These are phyloP conservation scores for Matsumyia berberina DNA, from an alignment of 2,888 invertebrate species.

Conservation along the genomic window DNA sequence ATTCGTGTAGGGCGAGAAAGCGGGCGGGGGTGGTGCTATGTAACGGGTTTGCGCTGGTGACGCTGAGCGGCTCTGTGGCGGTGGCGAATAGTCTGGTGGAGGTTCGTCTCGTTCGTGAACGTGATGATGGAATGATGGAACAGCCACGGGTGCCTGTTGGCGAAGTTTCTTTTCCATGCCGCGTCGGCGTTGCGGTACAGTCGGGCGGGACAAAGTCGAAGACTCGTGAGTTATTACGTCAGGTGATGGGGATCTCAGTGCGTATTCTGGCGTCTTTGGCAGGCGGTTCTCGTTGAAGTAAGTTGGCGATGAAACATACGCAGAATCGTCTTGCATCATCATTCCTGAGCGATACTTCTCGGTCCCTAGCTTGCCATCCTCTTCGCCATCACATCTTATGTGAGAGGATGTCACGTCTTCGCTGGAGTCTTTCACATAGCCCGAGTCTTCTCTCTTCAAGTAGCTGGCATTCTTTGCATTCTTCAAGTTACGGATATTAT, in stretches of 20 bases:
- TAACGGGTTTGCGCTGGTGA: constrained; percentile 81
- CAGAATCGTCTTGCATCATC: constrained; percentile 86
- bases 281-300: constrained; percentile 86
- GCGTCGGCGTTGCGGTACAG: constrained; percentile 88
- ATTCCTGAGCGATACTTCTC: constrained; percentile 84
- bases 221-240: constrained; percentile 43
- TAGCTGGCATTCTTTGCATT: constrained; percentile 76
- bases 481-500: constrained; percentile 77
- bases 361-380: constrained; percentile 79
- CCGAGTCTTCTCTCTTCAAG: constrained; percentile 79
- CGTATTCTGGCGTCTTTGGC: constrained; percentile 81
- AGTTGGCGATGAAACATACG: constrained; percentile 86
- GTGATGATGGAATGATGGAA: constrained; percentile 82
- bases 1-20: constrained; percentile 59
- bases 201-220: constrained; percentile 84
- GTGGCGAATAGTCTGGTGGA: constrained; percentile 90
- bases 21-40: constrained; percentile 79
- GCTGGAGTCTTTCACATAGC: constrained; percentile 79
- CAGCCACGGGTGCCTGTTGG: constrained; percentile 79
- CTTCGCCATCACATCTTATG: constrained; percentile 84
- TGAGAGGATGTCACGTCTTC: constrained; percentile 83
- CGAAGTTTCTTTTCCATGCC: constrained; percentile 86
- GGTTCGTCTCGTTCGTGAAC: constrained; percentile 86
- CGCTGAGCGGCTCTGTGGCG: constrained; percentile 83
- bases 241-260: constrained; percentile 71